phyloP scores from a whole-genome alignment of 2,888 invertebrate genomes.

The Neoitamus cyanurus region DNA sequence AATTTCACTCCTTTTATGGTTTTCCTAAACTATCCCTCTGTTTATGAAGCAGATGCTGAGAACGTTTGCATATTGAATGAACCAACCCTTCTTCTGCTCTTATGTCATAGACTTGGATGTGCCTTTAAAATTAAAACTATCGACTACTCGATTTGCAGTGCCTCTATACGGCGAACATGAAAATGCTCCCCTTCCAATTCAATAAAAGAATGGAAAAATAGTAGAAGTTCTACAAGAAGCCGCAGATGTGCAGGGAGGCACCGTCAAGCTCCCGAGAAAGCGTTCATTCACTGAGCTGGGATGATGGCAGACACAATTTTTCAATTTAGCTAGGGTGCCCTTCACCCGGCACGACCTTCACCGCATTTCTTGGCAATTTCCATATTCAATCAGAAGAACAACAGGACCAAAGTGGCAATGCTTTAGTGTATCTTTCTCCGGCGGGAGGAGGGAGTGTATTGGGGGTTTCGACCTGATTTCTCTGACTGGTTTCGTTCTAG shows the following conservation, averaged over 20 bases:
- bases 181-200: neutral
- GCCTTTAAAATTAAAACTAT: neutral
- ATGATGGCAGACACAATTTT: neutral
- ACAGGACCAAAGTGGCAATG: neutral
- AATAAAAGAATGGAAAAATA: neutral
- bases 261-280: neutral
- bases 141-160: neutral
- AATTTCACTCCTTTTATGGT: neutral
- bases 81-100: neutral
- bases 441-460: neutral
- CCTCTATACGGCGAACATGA: neutral
- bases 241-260: neutral
- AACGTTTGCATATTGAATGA: neutral
- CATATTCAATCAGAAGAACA: constrained; percentile 1
- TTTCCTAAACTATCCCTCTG: neutral
- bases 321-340: neutral
- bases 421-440: neutral
- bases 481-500: neutral
- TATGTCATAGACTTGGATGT: neutral
- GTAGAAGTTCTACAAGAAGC: neutral
- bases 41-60: neutral
- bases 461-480: neutral
- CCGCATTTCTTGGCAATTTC: neutral
- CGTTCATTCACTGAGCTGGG: neutral
- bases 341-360: neutral